Percentiles rank a stretch among this genome's conserved stretches.
phyloP scores from a whole-genome alignment of 2,888 invertebrate species.

The Therioaphis trifolii region DNA sequence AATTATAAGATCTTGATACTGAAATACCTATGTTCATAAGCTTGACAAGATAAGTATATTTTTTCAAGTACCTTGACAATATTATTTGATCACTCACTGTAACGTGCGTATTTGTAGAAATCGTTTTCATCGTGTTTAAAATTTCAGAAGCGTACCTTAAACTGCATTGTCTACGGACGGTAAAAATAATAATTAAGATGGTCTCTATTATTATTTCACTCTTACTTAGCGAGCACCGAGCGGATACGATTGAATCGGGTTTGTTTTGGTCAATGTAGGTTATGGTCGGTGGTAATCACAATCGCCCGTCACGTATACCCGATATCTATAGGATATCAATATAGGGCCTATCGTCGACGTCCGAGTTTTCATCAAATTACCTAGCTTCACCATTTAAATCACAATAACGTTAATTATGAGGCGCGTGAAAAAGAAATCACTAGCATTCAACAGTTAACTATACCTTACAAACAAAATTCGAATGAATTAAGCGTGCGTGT shows the following conservation, averaged over 20 bases:
- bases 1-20: too few relatives aligned
- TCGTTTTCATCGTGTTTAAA: neutral
- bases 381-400: neutral
- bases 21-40: too few relatives aligned
- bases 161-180: neutral
- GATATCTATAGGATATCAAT: too few relatives aligned
- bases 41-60: too few relatives aligned
- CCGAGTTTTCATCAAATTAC: neutral
- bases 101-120: neutral
- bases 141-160: neutral
- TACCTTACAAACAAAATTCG: too few relatives aligned
- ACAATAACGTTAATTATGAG: neutral
- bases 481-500: too few relatives aligned
- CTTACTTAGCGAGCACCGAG: too few relatives aligned
- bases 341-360: neutral
- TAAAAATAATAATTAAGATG: conserved; percentile 23
- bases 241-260: neutral
- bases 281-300: neutral
- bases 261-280: conserved; percentile 21
- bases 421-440: neutral
- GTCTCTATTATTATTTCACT: neutral
- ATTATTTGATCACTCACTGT: too few relatives aligned
- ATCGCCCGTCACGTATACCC: neutral
- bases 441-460: too few relatives aligned
- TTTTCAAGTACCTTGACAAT: too few relatives aligned